These are phyloP conservation scores for Chouioia cunea DNA, from an alignment of 2,888 invertebrate genomes.

Conservation along the genomic window DNA sequence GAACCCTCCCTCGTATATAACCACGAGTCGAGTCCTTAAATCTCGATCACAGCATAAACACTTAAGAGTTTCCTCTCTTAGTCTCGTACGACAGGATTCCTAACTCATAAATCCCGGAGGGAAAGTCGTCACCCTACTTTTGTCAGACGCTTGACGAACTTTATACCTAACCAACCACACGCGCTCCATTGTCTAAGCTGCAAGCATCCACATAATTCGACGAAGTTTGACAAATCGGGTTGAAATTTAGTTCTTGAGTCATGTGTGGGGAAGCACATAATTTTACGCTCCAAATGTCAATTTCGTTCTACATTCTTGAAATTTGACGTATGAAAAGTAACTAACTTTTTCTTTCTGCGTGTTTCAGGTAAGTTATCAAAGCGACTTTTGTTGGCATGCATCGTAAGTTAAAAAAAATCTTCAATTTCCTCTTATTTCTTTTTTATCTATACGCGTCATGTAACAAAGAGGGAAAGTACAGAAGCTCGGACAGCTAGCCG, in stretches of 20 bases:
- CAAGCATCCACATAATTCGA: too few species aligned
- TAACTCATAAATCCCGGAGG: slow-evolving; percentile 23
- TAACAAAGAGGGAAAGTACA: neutral
- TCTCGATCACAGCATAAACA: slow-evolving; percentile 16
- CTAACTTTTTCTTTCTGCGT: neutral
- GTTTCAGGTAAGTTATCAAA: slow-evolving; percentile 25
- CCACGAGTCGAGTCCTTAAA: slow-evolving; percentile 27
- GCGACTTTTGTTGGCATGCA: neutral
- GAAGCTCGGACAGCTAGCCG: slow-evolving; percentile 30
- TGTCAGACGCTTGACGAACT: too few species aligned
- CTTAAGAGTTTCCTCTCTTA: neutral
- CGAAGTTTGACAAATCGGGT: neutral
- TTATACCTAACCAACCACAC: too few species aligned
- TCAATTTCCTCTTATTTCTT: neutral
- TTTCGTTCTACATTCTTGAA: too few species aligned
- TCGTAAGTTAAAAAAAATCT: slow-evolving; percentile 3
- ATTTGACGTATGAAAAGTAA: too few species aligned
- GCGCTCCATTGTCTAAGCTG: too few species aligned
- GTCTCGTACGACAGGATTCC: neutral
- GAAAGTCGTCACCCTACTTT: neutral
- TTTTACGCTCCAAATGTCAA: too few species aligned
- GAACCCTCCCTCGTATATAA: slow-evolving; percentile 3
- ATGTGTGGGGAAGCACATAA: too few species aligned
- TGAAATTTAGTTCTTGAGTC: too few species aligned
- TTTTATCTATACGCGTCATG: neutral